Percentiles rank a stretch among this genome's conserved stretches.
Evolutionary conservation across 2,797 vertebrate species (phyloP).

Genomic region (Echeneis naucrates): DNA sequence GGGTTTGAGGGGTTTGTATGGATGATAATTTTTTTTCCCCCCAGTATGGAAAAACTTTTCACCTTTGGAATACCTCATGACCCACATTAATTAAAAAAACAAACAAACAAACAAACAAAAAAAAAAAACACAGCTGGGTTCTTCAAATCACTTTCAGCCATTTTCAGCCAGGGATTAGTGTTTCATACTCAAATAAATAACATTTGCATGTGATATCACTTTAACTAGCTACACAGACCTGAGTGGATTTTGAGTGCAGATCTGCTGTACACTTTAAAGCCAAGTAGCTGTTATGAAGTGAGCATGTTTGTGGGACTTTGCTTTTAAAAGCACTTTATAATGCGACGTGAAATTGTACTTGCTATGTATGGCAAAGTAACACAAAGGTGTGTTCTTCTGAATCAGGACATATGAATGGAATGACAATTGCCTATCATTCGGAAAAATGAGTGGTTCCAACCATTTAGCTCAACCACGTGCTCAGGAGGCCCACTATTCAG

Average conservation of each 20-base stretch:
- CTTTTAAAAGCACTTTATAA: constrained; percentile 13
- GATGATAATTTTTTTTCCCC: not conserved
- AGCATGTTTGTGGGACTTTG: constrained; percentile 27
- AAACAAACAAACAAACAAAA: too few relatives aligned
- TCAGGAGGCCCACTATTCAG: constrained; percentile 32
- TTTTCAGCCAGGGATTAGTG: constrained; percentile 2
- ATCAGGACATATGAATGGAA: not conserved
- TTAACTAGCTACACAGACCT: constrained; percentile 16
- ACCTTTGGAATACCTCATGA: constrained; percentile 4
- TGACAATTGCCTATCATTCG: constrained; percentile 15
- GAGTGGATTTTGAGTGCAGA: constrained; percentile 19
- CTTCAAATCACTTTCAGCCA: not conserved
- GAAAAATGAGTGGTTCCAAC: constrained; percentile 16
- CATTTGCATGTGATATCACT: constrained; percentile 31
- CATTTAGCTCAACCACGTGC: constrained; percentile 47
- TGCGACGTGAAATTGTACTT: not conserved
- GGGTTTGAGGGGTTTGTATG: constrained; percentile 3
- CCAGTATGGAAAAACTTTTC: constrained; percentile 11
- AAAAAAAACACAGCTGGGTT: constrained; percentile 10
- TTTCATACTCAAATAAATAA: constrained; percentile 19
- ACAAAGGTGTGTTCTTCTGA: constrained; percentile 10
- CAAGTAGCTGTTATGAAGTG: not conserved
- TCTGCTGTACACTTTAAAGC: not conserved
- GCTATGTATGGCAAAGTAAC: constrained; percentile 18
- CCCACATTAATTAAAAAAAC: constrained; percentile 7